Evolutionary conservation across 2,888 invertebrate genomes (phyloP).

Genomic region (Brachyptera risi): DNA sequence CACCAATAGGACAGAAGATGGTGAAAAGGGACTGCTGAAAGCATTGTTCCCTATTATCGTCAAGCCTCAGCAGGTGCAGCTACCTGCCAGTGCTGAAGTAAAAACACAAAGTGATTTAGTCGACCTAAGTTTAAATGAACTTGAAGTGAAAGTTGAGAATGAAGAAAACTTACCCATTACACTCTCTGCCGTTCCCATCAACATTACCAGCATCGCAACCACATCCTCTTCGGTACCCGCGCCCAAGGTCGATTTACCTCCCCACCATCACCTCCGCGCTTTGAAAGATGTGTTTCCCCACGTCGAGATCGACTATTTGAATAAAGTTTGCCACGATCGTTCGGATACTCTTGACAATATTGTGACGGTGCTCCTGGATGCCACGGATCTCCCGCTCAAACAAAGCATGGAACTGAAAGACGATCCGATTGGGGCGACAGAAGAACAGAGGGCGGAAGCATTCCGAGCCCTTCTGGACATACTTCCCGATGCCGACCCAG

Average conservation of each 20-base stretch:
- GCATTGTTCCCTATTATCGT: no score
- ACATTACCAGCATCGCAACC: background rate
- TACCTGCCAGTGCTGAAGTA: no score
- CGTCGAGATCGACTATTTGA: background rate
- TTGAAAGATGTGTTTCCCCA: background rate
- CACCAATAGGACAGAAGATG: no score
- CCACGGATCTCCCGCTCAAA: background rate
- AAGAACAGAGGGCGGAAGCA: background rate
- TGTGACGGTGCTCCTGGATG: background rate
- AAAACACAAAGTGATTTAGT: no score
- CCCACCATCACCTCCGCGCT: background rate
- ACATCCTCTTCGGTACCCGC: background rate
- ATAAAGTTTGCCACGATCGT: background rate
- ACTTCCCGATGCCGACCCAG: background rate
- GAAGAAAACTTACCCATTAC: no score
- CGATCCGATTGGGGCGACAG: background rate
- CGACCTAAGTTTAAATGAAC: no score
- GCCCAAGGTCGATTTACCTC: background rate
- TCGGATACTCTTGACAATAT: background rate
- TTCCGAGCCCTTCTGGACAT: background rate
- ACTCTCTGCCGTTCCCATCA: no score
- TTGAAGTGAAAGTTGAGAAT: no score
- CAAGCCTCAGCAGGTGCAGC: no score
- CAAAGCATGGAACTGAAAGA: background rate
- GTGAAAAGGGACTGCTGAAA: no score